These are phyloP conservation scores for Acanthococcus lagerstroemiae DNA, from an alignment of 2,888 invertebrate genomes.

Conservation along the genomic window DNA sequence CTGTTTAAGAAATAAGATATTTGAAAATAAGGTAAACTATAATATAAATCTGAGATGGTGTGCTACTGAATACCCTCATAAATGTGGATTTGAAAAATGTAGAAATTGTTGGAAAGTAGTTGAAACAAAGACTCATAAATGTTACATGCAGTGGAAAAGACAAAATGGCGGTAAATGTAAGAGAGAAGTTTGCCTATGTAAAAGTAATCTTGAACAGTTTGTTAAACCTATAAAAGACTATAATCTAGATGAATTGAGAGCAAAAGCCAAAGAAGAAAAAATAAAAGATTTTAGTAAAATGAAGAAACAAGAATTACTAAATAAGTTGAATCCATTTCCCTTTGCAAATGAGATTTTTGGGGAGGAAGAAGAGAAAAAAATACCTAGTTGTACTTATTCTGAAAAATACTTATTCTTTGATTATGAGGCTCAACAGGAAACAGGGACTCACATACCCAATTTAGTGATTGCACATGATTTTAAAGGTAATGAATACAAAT, in stretches of 20 bases:
- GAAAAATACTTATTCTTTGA: conserved; percentile 32
- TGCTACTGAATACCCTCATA: no score
- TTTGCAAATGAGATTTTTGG: no score
- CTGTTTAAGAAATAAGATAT: no score
- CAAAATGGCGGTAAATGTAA: conserved; percentile 11
- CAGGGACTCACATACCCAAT: background rate
- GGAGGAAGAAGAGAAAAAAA: no score
- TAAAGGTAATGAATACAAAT: conserved; percentile 28
- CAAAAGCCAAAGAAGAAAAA: no score
- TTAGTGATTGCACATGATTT: conserved; percentile 32
- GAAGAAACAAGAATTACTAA: no score
- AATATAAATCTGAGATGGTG: no score
- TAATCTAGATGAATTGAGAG: conserved; percentile 1
- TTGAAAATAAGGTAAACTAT: no score
- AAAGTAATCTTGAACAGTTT: background rate
- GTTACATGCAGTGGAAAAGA: background rate
- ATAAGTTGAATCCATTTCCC: no score
- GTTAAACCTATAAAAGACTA: conserved; percentile 3
- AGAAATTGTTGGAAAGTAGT: no score
- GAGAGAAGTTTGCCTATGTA: background rate
- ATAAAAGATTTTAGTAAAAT: no score
- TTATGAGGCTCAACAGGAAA: conserved; percentile 32
- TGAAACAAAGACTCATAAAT: no score
- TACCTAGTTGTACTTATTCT: conserved; percentile 23
- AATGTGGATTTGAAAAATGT: conserved; percentile 9